These are phyloP conservation scores for Sparus aurata DNA, from an alignment of 2,797 vertebrate genomes.

Conservation along the genomic window DNA sequence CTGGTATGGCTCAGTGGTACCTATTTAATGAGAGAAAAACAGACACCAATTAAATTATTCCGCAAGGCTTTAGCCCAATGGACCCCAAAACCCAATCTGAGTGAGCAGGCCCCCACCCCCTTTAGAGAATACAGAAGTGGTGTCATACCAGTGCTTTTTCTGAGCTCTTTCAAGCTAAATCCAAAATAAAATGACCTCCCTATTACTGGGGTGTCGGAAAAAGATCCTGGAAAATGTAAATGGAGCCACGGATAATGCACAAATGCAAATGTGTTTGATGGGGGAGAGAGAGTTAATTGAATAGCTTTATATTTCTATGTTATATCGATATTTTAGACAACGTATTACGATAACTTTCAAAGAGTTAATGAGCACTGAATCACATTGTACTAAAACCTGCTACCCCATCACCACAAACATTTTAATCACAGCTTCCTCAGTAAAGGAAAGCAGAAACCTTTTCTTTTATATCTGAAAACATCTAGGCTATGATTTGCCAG, in stretches of 20 bases:
- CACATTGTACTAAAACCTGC: background rate
- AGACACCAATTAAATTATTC: slow-evolving; percentile 86
- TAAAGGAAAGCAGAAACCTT: background rate
- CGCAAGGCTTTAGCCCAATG: slow-evolving; percentile 82
- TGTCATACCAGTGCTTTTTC: slow-evolving; percentile 63
- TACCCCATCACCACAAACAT: too few species aligned
- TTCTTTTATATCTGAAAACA: background rate
- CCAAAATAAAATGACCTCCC: slow-evolving; percentile 31
- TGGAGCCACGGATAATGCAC: background rate
- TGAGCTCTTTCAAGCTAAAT: slow-evolving; percentile 51
- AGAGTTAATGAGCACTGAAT: background rate
- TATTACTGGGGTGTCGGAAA: slow-evolving; percentile 23
- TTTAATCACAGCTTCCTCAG: background rate
- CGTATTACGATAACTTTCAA: background rate
- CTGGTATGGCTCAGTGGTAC: slow-evolving; percentile 72
- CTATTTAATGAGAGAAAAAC: slow-evolving; percentile 80
- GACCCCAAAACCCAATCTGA: slow-evolving; percentile 69
- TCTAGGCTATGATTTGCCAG: background rate
- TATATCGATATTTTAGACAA: slow-evolving; percentile 6
- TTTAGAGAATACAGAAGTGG: slow-evolving; percentile 48
- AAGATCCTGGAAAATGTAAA: slow-evolving; percentile 21
- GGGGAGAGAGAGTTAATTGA: background rate
- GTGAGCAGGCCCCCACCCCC: slow-evolving; percentile 55
- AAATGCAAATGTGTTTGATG: background rate
- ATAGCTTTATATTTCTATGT: background rate